Base-by-base conservation (phyloP, 2,888 invertebrate genomes). In the Habroteleia sp. region DNA sequence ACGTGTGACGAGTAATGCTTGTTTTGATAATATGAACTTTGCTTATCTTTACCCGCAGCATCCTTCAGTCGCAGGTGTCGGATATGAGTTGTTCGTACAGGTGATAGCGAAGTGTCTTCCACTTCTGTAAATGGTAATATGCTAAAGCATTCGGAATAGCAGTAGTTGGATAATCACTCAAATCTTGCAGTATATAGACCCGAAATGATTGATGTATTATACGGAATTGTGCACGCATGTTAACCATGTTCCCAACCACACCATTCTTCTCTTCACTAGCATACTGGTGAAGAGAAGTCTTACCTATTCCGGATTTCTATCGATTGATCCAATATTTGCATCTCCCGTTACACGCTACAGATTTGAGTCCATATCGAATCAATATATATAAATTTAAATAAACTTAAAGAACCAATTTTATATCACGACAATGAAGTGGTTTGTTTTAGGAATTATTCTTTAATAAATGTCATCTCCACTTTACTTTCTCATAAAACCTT, bases 191-290 rank as follows among this genome's bases (percentile, higher is more conserved):
- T 35, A 44, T 41, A 41, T 39, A 56, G 25, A 37, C 14, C 54
- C 46, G 48, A 56, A 66, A 56, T 66, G 66, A 66, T 66, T 48
- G 16, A 44, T 35, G 31, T 31, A 58, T 54, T 56, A 46, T 56
- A 46, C 54, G 48, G 56, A 56, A 66, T 56, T 48, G 46, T 29
- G 7, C 66, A 56, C 25, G 56, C 56, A 46, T 48, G 29, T 31
- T 3, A 56, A 39, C 54, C 46, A 29, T 25, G 39, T 16, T 63
- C 63, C 23, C 52, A 50, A 52, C 35, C 31, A 13, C 31, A 31
- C 11, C n/a, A 17, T n/a, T 39, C 41, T 62, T 48, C 23, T n/a
- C 50, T 17, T 62, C 42, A 17, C 62, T 14, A 31, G n/a, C 50
- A 62, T 17, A 11, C 16, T 31, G 20, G 0, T 25, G 29, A 27